These are phyloP conservation scores for Drosophila mimica DNA, from an alignment of 2,888 invertebrate species.

Conservation along the genomic window DNA sequence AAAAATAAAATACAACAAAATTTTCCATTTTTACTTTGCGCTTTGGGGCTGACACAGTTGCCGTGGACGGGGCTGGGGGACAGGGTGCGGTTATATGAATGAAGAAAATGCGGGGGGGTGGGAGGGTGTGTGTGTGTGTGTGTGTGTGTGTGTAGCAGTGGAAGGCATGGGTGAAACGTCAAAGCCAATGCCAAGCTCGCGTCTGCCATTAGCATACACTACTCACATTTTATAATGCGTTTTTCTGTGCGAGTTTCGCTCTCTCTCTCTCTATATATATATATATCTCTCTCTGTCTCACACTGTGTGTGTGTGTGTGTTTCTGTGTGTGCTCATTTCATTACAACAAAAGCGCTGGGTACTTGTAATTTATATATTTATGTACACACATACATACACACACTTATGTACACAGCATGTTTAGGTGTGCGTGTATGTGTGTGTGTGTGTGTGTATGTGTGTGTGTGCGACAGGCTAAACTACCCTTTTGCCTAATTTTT, in stretches of 20 bases:
- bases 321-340: slow-evolving; percentile 46
- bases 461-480: slow-evolving; percentile 60
- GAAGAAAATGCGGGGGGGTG: not conserved
- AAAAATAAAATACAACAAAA: slow-evolving; percentile 57
- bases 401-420: slow-evolving; percentile 21
- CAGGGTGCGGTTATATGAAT: slow-evolving; percentile 13
- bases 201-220: slow-evolving; percentile 79
- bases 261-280: slow-evolving; percentile 11
- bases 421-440: slow-evolving; percentile 21
- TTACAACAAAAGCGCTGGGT: slow-evolving; percentile 54
- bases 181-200: slow-evolving; percentile 61
- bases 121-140: not conserved
- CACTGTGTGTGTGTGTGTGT: slow-evolving; percentile 18
- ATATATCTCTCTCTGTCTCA: not conserved
- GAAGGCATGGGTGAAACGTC: slow-evolving; percentile 41
- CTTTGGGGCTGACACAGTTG: slow-evolving; percentile 40
- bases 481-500: slow-evolving; percentile 79
- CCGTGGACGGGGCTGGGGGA: not conserved
- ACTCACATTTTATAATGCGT: slow-evolving; percentile 76
- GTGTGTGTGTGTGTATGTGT: slow-evolving; percentile 26
- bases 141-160: not conserved
- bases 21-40: slow-evolving; percentile 66
- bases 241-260: slow-evolving; percentile 52
- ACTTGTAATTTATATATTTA: slow-evolving; percentile 56
- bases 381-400: slow-evolving; percentile 18